Percentiles rank a stretch among this genome's conserved stretches.
phyloP scores from a whole-genome alignment of 2,797 vertebrate genomes.

The Eutrigla gurnardus region DNA sequence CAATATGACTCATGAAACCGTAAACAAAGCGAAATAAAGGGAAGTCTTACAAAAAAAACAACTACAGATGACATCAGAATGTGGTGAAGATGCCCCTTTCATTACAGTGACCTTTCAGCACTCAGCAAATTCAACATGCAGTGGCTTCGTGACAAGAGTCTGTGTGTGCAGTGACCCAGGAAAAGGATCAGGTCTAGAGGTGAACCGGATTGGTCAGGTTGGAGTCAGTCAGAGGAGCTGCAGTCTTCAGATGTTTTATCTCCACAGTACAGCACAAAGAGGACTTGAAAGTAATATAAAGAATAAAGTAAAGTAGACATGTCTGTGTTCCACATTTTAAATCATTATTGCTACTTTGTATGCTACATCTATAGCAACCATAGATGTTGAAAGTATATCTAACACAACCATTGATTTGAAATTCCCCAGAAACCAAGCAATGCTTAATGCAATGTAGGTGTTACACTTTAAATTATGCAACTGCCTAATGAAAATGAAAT shows the following conservation, averaged over 20 bases:
- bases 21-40: background rate
- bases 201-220: background rate
- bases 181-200: background rate
- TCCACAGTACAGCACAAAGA: background rate
- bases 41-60: background rate
- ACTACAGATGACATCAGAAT: background rate
- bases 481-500: background rate
- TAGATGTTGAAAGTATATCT: background rate
- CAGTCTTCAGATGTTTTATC: background rate
- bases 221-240: too few species aligned
- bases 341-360: background rate
- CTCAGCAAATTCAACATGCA: constrained; percentile 1
- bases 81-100: constrained; percentile 6
- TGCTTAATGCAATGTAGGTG: constrained; percentile 1
- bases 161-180: background rate
- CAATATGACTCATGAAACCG: background rate
- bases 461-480: background rate
- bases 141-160: background rate
- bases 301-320: background rate
- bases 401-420: background rate
- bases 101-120: constrained; percentile 13
- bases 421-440: background rate
- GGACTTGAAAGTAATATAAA: background rate
- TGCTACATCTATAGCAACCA: background rate
- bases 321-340: constrained; percentile 2